Evolutionary conservation across 2,797 vertebrate species (phyloP).

Genomic region (Anomalospiza imberbis): DNA sequence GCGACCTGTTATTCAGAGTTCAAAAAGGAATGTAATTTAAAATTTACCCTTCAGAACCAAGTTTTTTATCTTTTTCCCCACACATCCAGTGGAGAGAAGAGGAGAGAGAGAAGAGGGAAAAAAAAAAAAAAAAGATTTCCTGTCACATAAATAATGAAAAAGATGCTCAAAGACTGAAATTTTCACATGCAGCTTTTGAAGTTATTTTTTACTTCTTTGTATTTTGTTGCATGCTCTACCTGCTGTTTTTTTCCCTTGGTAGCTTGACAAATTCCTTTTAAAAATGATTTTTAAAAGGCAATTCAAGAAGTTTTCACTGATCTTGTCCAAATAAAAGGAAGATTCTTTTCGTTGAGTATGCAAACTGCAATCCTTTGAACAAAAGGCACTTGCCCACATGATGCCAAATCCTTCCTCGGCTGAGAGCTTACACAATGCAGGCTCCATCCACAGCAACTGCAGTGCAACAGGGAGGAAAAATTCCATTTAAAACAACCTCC

Average conservation of each 20-base stretch:
- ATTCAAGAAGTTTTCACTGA: conserved; percentile 44
- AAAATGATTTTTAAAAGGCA: neutral
- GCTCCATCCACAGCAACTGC: neutral
- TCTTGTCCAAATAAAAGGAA: neutral
- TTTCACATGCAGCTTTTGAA: conserved; percentile 55
- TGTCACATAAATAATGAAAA: conserved; percentile 61
- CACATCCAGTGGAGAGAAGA: neutral
- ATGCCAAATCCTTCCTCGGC: conserved; percentile 6
- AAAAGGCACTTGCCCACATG: conserved; percentile 6
- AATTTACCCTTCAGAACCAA: conserved; percentile 51
- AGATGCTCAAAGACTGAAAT: conserved; percentile 52
- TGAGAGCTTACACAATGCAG: neutral
- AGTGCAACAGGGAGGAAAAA: neutral
- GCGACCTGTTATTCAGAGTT: neutral
- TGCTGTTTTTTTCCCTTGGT: neutral
- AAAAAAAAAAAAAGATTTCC: neutral
- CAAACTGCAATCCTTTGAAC: conserved; percentile 56
- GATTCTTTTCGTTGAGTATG: neutral
- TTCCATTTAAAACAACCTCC: neutral
- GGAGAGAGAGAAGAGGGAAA: neutral
- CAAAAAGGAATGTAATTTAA: conserved; percentile 41
- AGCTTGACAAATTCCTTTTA: conserved; percentile 25
- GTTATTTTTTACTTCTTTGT: conserved; percentile 51
- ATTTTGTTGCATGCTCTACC: conserved; percentile 25
- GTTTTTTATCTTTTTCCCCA: conserved; percentile 46